Conservation (phyloP, 2,113 vertebrate genomes). For the Saguinus imperator region DNA sequence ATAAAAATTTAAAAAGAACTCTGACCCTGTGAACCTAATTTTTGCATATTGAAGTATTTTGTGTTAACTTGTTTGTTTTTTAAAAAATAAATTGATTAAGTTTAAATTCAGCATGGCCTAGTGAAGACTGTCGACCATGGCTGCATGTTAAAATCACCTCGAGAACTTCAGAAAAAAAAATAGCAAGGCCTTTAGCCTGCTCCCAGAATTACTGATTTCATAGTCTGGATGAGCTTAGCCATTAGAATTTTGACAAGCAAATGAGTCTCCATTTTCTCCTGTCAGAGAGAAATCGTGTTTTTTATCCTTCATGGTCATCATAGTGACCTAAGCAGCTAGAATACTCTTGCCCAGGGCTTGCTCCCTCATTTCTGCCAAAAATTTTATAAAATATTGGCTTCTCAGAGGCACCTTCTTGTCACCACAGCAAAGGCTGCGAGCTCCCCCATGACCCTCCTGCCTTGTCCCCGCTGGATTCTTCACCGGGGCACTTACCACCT, state of each 20-base stretch:
- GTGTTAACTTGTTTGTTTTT: background rate
- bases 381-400: background rate
- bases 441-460: fast-evolving
- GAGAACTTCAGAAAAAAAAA: background rate
- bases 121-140: too few species aligned
- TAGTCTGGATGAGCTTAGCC: background rate
- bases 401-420: background rate
- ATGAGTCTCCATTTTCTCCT: background rate
- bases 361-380: background rate
- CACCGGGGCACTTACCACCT: fast-evolving
- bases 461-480: too few species aligned
- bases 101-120: background rate
- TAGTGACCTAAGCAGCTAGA: too few species aligned
- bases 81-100: background rate
- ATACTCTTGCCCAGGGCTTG: background rate
- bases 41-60: background rate
- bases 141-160: background rate
- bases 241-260: background rate
- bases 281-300: background rate
- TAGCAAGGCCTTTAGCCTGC: background rate
- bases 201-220: background rate
- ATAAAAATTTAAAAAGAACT: too few species aligned
- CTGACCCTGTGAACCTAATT: background rate
- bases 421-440: background rate
- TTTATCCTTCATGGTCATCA: too few species aligned